phyloP scores from a whole-genome alignment of 2,888 invertebrate species.

The Stenchaetothrips biformis region DNA sequence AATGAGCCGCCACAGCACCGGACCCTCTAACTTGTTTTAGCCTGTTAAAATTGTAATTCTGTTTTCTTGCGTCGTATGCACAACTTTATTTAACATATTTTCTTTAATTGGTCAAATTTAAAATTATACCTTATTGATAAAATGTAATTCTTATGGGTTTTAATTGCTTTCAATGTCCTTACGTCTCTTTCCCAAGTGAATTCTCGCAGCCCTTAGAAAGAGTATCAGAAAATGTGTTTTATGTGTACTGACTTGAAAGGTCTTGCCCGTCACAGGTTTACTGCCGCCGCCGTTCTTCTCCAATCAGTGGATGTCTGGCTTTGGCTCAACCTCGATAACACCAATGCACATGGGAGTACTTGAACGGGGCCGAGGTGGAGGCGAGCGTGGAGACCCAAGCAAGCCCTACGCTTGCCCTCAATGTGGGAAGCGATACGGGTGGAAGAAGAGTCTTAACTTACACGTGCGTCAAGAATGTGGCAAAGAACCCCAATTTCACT shows the following conservation, averaged over 20 bases:
- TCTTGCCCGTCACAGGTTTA: not conserved
- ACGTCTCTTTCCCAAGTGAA: not conserved
- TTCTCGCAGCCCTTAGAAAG: not conserved
- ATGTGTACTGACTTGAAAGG: not conserved
- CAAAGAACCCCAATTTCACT: not conserved
- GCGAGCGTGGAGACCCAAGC: conserved; percentile 15
- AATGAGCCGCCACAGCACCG: conserved; percentile 27
- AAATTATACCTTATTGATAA: not conserved
- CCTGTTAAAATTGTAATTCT: not conserved
- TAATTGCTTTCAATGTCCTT: too few species aligned
- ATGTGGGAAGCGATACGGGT: conserved; percentile 52
- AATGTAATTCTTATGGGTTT: not conserved
- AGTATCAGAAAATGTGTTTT: not conserved
- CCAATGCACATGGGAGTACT: not conserved
- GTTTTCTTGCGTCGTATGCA: not conserved
- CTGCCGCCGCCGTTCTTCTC: not conserved
- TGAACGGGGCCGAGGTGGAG: not conserved
- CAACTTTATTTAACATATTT: not conserved
- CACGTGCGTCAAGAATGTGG: not conserved
- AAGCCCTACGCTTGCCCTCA: conserved; percentile 54
- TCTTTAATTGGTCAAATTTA: not conserved
- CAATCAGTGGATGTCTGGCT: not conserved
- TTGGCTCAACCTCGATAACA: too few species aligned
- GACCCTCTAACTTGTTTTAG: not conserved
- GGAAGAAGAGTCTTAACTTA: not conserved